A percentile compares a stretch with the other conserved stretches of the same genome.
Evolutionary conservation across 2,888 invertebrate species (phyloP).

Genomic region (Sepiola atlantica): DNA sequence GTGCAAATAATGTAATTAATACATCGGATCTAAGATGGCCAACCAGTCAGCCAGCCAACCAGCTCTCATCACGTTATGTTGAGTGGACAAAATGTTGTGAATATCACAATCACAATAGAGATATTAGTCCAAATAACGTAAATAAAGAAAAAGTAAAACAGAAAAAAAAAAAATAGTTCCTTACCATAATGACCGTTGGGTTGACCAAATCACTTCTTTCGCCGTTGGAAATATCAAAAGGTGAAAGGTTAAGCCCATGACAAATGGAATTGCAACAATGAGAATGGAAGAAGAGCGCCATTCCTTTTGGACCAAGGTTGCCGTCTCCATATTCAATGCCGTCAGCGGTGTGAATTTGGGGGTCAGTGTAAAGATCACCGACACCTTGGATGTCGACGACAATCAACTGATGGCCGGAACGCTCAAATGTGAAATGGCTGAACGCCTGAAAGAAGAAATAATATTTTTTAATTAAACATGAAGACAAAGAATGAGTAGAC

Average conservation of each 20-base stretch:
- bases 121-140: background rate
- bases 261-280: constrained; percentile 79
- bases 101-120: too few relatives aligned
- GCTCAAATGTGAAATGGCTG: constrained; percentile 79
- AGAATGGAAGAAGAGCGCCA: constrained; percentile 79
- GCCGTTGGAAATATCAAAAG: constrained; percentile 77
- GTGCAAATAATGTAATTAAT: too few relatives aligned
- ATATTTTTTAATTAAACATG: background rate
- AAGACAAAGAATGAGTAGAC: background rate
- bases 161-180: background rate
- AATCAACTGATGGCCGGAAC: constrained; percentile 79
- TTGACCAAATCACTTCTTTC: constrained; percentile 68
- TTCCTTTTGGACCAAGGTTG: constrained; percentile 78
- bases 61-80: too few relatives aligned
- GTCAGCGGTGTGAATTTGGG: constrained; percentile 78
- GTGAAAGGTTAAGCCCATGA: constrained; percentile 75
- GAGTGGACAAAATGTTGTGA: too few relatives aligned
- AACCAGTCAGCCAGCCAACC: too few relatives aligned
- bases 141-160: background rate
- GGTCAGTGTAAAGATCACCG: constrained; percentile 79
- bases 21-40: too few relatives aligned
- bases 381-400: constrained; percentile 80
- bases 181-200: background rate
- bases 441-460: constrained; percentile 74
- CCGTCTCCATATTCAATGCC: constrained; percentile 78